Evolutionary conservation across 1,140 invertebrate species (phyloP), one percentile per base, ranked within the genome.

Genomic region (Caenorhabditis tropicalis): DNA sequence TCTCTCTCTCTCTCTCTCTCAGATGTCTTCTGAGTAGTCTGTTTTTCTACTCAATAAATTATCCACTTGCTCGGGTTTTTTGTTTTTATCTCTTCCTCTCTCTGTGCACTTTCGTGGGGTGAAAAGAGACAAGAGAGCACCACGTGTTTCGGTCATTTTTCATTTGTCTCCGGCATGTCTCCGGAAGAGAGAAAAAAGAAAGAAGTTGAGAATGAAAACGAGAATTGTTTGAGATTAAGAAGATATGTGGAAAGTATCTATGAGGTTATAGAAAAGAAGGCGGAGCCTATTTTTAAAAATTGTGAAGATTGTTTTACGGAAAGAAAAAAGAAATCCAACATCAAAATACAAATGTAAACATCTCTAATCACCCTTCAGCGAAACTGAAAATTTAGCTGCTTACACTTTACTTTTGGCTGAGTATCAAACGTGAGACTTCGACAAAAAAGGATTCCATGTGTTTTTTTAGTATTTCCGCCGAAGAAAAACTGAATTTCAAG

Each of bases 131-230:
- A 36, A 15, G 33, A 33, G 9, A n/a, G 31, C 16, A 36, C 16
- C 60, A 70, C 60, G 33, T 70, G 60, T 70, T 70, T 70, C 60
- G 60, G 60, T 70, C 60, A 70, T 70, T 70, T 70, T 70, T 70
- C 60, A 70, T 70, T 70, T 70, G 31, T 70, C 31, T 70, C n/a
- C n/a, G 60, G 39, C 60, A 70, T 39, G 60, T n/a, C n/a, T n/a
- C 10, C 7, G 60, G 39, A 24, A 70, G 19, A 70, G 33, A 36
- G 58, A 36, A 10, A 39, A 19, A 36, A 36, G n/a, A 19, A 39
- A 19, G 19, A 70, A 1, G 60, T n/a, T 16, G 16, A n/a, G 19
- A 65, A 27, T 27, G 27, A 31, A 58, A 29, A 58, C 12, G 27
- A 58, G 27, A 27, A 58, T 12, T 46, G 9, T 46, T 46, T 16